These are phyloP conservation scores for Myotis daubentonii DNA, from an alignment of 2,797 vertebrate genomes.

Conservation along the genomic window DNA sequence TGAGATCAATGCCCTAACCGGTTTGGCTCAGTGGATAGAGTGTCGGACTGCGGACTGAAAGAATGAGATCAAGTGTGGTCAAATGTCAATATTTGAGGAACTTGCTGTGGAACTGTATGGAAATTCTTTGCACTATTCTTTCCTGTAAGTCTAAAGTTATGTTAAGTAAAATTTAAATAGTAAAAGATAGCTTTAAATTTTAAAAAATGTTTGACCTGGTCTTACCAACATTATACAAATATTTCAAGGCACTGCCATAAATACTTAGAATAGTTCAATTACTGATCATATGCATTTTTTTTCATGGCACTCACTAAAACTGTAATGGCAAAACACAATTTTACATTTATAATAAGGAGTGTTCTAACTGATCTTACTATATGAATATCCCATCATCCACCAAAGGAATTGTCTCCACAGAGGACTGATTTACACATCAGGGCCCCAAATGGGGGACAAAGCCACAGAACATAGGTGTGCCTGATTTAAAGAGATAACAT, in stretches of 20 bases:
- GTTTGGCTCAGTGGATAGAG: too few relatives aligned
- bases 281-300: neutral
- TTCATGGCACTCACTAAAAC: slow-evolving; percentile 14
- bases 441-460: neutral
- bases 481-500: slow-evolving; percentile 16
- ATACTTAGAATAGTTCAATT: slow-evolving; percentile 14
- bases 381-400: neutral
- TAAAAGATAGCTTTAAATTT: neutral
- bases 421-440: slow-evolving; percentile 1
- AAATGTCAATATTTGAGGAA: neutral
- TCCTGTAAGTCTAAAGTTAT: neutral
- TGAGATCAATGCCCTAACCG: too few relatives aligned
- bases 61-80: neutral
- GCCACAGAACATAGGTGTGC: neutral
- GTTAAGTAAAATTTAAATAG: neutral
- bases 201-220: neutral
- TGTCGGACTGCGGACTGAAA: too few relatives aligned
- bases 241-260: neutral
- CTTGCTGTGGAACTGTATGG: neutral
- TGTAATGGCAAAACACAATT: neutral
- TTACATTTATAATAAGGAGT: neutral
- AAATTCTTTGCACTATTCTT: neutral
- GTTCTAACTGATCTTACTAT: neutral
- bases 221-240: neutral
- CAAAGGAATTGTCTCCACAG: neutral